Conservation (phyloP, 2,888 invertebrate species). For the Agonopterix arenella region DNA sequence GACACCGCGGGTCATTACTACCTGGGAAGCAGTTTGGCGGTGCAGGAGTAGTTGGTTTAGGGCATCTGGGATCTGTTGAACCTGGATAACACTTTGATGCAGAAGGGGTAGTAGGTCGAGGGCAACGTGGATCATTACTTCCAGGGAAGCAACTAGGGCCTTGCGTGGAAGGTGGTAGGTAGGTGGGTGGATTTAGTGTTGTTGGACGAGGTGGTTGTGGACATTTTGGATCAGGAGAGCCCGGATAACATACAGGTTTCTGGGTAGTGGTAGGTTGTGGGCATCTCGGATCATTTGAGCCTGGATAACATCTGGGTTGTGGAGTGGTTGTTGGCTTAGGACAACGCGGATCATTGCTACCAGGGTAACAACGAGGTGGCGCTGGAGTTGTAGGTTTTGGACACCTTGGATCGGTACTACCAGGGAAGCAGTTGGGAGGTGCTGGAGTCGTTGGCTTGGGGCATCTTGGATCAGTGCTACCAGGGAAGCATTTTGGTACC, state of each 20-base stretch:
- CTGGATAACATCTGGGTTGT: conserved; percentile 35
- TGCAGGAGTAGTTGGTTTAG: conserved; percentile 17
- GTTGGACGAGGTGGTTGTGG: conserved; percentile 20
- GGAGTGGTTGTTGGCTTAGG: conserved; percentile 26
- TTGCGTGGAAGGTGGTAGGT: conserved; percentile 17
- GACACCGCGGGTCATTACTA: conserved; percentile 23
- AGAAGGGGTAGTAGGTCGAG: conserved; percentile 17
- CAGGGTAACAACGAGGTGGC: conserved; percentile 27
- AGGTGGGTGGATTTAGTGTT: conserved; percentile 11
- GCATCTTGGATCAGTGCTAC: conserved; percentile 26
- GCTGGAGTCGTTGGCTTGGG: conserved; percentile 22
- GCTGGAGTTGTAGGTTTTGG: conserved; percentile 22
- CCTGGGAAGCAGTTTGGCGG: conserved; percentile 28
- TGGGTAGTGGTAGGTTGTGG: conserved; percentile 25
- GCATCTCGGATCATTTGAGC: conserved; percentile 37
- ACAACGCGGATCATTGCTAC: conserved; percentile 36
- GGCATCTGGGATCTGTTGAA: conserved; percentile 32
- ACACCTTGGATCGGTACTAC: conserved; percentile 29
- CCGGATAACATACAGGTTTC: conserved; percentile 28
- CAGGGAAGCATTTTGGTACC: conserved; percentile 26
- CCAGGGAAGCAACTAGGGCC: conserved; percentile 29
- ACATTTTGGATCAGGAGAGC: conserved; percentile 23
- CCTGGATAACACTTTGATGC: conserved; percentile 22
- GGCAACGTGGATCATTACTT: conserved; percentile 25
- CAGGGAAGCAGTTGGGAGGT: conserved; percentile 15